Conservation (phyloP, 2,113 vertebrate species). For the Antechinus flavipes region DNA sequence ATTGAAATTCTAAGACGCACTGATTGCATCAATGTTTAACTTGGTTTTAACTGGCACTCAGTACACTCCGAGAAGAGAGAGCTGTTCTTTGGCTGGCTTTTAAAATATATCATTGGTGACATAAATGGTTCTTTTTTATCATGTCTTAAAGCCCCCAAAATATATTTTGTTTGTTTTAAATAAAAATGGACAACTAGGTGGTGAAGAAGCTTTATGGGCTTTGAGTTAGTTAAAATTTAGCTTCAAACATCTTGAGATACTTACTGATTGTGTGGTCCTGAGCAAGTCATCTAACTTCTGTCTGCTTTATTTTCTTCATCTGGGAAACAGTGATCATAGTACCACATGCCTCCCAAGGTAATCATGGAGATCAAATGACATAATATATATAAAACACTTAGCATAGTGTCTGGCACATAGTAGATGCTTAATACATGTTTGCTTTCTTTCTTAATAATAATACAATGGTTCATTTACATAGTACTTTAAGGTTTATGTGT, state of each 20-base stretch:
- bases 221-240: background rate
- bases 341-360: background rate
- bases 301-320: background rate
- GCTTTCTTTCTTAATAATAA: background rate
- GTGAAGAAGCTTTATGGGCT: background rate
- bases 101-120: background rate
- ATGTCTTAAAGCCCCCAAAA: background rate
- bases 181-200: background rate
- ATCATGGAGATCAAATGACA: background rate
- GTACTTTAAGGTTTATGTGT: background rate
- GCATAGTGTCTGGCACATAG: background rate
- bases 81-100: constrained; percentile 11
- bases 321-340: background rate
- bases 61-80: background rate
- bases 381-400: background rate
- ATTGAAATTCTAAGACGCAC: constrained; percentile 26
- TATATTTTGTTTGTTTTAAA: background rate
- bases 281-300: background rate
- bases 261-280: background rate
- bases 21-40: constrained; percentile 37
- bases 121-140: background rate
- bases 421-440: background rate
- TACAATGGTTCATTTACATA: background rate
- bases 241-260: background rate
- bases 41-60: constrained; percentile 26